Percentiles rank a stretch among this genome's conserved stretches.
These are phyloP conservation scores for Xerus inauris DNA, from an alignment of 2,113 vertebrate species.

Conservation along the genomic window DNA sequence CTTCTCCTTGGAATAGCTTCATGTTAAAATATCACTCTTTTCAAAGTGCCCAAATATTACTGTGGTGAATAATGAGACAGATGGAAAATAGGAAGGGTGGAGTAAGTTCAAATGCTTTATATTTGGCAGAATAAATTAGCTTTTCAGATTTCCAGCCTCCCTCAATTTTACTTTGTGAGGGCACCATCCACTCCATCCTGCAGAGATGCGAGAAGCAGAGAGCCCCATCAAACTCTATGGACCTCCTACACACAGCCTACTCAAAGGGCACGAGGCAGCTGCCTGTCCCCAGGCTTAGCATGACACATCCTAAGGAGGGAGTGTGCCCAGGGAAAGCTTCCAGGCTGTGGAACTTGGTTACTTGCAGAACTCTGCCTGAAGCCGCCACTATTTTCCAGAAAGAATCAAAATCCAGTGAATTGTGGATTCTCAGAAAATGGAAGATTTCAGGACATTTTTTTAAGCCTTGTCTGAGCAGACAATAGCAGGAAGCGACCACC, in stretches of 20 bases:
- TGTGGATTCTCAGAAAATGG: neutral
- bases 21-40: conserved; percentile 80
- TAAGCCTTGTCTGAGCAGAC: neutral
- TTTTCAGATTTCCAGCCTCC: conserved; percentile 37
- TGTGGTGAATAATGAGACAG: conserved; percentile 78
- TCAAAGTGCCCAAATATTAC: conserved; percentile 78
- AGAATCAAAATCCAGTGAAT: neutral
- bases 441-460: neutral
- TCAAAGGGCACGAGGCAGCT: conserved; percentile 57
- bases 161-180: neutral
- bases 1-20: conserved; percentile 78
- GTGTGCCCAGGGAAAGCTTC: neutral
- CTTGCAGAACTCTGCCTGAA: conserved; percentile 24
- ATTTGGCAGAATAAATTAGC: conserved; percentile 60
- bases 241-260: neutral
- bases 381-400: neutral
- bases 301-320: neutral
- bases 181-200: neutral
- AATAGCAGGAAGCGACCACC: neutral
- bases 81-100: conserved; percentile 78
- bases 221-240: neutral
- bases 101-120: conserved; percentile 76
- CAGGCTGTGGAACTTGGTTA: neutral
- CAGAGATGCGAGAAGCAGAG: neutral
- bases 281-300: neutral